A percentile compares a stretch with the other conserved stretches of the same genome.
Evolutionary conservation across 1,140 invertebrate species (phyloP).

Genomic region (Portunus trituberculatus): DNA sequence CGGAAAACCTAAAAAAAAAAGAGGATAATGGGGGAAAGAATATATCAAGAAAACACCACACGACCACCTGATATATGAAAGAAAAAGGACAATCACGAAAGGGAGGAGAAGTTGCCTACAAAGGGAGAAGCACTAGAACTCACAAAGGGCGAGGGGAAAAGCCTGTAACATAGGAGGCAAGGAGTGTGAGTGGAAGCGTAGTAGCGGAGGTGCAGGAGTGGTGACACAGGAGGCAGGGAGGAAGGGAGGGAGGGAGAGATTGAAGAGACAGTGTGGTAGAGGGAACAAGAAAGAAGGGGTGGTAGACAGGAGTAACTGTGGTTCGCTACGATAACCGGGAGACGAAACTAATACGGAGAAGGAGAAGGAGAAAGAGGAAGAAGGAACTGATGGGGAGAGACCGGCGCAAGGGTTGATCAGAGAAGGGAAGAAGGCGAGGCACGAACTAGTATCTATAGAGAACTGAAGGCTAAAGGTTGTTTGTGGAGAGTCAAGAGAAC

Average conservation of each 20-base stretch:
- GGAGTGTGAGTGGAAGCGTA: not conserved
- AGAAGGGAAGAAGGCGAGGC: not conserved
- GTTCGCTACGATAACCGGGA: too few species aligned
- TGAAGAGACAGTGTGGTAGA: not conserved
- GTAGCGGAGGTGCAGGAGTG: not conserved
- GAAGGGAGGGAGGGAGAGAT: not conserved
- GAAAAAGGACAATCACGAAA: not conserved
- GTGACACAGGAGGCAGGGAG: not conserved
- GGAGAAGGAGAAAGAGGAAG: not conserved
- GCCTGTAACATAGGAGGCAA: not conserved
- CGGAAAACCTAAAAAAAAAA: not conserved
- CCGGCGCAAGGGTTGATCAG: not conserved
- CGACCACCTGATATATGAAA: not conserved
- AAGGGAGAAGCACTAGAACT: not conserved
- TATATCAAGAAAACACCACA: not conserved
- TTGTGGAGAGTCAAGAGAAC: not conserved
- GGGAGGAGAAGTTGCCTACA: not conserved
- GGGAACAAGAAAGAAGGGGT: not conserved
- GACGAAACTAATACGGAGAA: too few species aligned
- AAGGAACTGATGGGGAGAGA: not conserved
- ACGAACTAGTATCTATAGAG: not conserved
- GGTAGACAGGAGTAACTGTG: too few species aligned
- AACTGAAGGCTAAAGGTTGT: too few species aligned
- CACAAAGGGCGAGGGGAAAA: constrained; percentile 10
- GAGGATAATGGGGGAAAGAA: not conserved